Base-by-base conservation (phyloP, 2,113 vertebrate genomes). In the Amphiprion percula region DNA sequence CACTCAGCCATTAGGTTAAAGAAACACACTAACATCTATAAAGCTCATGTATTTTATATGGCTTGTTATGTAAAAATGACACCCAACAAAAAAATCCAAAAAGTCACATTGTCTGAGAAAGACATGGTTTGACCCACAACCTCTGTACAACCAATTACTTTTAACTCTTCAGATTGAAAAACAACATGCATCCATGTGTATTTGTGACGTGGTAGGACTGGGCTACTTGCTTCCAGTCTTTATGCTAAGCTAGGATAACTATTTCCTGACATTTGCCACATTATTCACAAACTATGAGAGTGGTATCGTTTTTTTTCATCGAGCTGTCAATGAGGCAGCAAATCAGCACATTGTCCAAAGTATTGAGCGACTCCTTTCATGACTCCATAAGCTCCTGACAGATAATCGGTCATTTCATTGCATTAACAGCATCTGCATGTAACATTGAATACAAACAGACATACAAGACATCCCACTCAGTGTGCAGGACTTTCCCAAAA, bases 401-500 rank as follows among this genome's bases (percentile, higher is more conserved):
- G 10, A 46, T 61, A 21, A n/a, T 6, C 44, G 44, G 10, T 4
- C 7, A 39, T 65, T 16, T 54, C 21, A 44, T 54, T 21, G 28
- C 41, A 41, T 15, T 6, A 2, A 52, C 2, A 23, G 17, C 2
- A 19, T 60, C 55, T 63, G 19, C 37, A 55, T 46, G 21, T 62
- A 30, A 53, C 50, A 68, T 1, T 21, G n/a, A 8, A 21, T 0
- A 5, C 30, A 62, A 23, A 62, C 56, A 82, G 14, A 46, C 28
- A 53, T 12, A 49, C 44, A 28, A 44, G 44, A 50, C 47, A 44
- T 33, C 33, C 26, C 28, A 63, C 60, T 50, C 10, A 17, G 28
- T 70, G 21, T 54, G 79, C 46, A 53, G 39, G 10, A 33, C 39
- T 64, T 73, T 68, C 58, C 83, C 30, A 58, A 75, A 63, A 80